A percentile compares a stretch with the other conserved stretches of the same genome.
Conservation (phyloP, 2,113 vertebrate genomes). For the Antechinus stuartii region DNA sequence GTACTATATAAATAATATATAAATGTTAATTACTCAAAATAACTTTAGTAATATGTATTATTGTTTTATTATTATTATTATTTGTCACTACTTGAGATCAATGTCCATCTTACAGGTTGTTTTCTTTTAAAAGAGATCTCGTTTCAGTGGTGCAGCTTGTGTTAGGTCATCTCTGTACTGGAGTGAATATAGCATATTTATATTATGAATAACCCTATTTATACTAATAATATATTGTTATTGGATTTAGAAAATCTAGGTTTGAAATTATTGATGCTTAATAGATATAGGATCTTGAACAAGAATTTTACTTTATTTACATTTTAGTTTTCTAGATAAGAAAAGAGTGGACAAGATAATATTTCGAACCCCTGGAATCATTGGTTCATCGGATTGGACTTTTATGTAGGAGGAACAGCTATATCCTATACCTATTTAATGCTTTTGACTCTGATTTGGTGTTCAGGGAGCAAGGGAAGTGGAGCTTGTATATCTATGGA, state of each 20-base stretch:
- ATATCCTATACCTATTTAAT: background rate
- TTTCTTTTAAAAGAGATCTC: background rate
- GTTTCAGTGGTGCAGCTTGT: background rate
- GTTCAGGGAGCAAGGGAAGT: background rate
- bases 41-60: background rate
- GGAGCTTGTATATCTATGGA: background rate
- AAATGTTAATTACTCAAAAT: background rate
- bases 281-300: background rate
- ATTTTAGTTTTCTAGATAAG: background rate
- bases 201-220: background rate
- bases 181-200: background rate
- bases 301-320: background rate
- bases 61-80: background rate
- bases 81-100: background rate
- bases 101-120: background rate
- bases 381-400: background rate
- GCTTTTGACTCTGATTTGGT: background rate
- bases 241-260: background rate
- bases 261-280: background rate
- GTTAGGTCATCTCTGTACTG: background rate
- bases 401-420: background rate
- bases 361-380: background rate
- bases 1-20: background rate
- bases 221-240: background rate
- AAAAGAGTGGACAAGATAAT: background rate